Evolutionary conservation across 2,113 vertebrate genomes (phyloP), one percentile per base, ranked within the genome.

Genomic region (Pelecanus crispus): DNA sequence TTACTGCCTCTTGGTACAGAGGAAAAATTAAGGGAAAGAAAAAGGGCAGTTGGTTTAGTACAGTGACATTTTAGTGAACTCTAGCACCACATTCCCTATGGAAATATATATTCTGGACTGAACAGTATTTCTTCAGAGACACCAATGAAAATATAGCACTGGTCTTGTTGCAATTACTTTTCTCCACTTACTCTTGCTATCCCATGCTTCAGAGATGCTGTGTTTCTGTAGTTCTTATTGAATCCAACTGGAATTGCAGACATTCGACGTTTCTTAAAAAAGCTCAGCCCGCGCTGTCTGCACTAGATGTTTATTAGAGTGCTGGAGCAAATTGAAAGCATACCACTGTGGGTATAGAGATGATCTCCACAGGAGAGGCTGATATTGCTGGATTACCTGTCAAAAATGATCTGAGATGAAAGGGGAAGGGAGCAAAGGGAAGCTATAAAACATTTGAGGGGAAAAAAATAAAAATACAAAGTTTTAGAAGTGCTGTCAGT

Each of bases 401-500:
- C 95, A 91, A 65, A 62, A 92, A 22, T 31, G 25, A 94, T 90
- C 62, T 65, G 58, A 77, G 78, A 55, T 86, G 89, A 87, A 90
- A 94, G 81, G 45, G 58, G 17, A 82, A 89, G 21, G 58, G 70
- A 87, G 94, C 81, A 91, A 87, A 87, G 29, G 34, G 58, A 87
- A 93, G 49, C 68, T 11, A 11, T 56, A 28, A 85, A 94, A 86
- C 44, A 50, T 92, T 36, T 10, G 17, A 79, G 47, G 67, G 26
- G 22, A 0, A 5, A 47, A 62, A 85, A 38, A 65, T 25, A 42
- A 62, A 68, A 58, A 15, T 11, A 11, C 38, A 4, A 56, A 96
- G 53, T 95, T 96, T 87, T n/a, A 49, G 84, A 66, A 73, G 87
- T 67, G 95, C 91, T 94, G 95, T 92, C 74, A 80, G 73, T 34